Base-by-base conservation (phyloP, 2,888 invertebrate species). In the Phlogophora meticulosa region DNA sequence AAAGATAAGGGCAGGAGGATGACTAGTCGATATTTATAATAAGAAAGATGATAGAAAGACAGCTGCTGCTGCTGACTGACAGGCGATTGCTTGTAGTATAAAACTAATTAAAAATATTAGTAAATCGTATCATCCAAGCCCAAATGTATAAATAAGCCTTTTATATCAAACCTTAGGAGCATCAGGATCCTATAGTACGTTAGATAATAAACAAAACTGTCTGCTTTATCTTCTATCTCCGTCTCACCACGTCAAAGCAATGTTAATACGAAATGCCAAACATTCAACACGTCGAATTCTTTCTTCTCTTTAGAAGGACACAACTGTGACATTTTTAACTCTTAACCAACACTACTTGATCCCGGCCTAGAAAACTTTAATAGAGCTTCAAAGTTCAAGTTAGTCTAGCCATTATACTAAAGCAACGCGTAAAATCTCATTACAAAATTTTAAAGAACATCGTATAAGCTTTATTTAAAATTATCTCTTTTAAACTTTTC, bases 371-470 rank as follows among this genome's bases (percentile, higher is more conserved):
- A 17, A 7, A 2, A 46, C 4, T 36, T 32, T 4, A 0, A 17
- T 22, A 1, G 2, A 20, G 3, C 4, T 45, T 11, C 1, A 60
- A 5, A 20, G 66, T 13, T 65, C 60, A 60, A 24, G n/a, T 45
- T 36, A 38, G 13, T 32, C 17, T 48, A 40, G 73, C 1, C 1
- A 4, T 0, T 4, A 13, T 7, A 73, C 17, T 13, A 28, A 5
- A 42, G 24, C 43, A 15, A 57, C 15, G 46, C 9, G 40, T 22
- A 60, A 56, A 56, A 72, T 72, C 38, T 65, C 72, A 42, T 60
- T 48, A 65, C 45, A 45, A 74, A 74, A 64, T 64, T 76, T 58
- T 72, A 36, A 57, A 77, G 65, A 65, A 65, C 56, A 64, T 72
- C 64, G 43, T 59, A 56, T 17, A 38, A 72, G 43, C 43, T 45